These are phyloP conservation scores for Agonopterix alstromeriana DNA, from an alignment of 2,888 invertebrate genomes.

Conservation along the genomic window DNA sequence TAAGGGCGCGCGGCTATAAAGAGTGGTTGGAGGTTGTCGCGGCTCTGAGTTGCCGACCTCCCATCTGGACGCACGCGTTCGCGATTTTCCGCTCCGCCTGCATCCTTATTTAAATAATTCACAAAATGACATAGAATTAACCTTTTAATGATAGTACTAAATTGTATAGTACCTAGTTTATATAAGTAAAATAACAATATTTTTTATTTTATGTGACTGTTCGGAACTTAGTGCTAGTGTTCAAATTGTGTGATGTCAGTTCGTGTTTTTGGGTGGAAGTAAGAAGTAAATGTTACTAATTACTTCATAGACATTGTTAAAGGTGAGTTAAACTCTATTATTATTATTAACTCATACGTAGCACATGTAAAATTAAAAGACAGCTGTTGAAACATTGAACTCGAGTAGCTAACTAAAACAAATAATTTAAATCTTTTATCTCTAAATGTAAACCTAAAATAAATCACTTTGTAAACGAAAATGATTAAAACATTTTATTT, in stretches of 20 bases:
- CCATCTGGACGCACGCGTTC: conserved; percentile 31
- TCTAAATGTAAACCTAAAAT: too few species aligned
- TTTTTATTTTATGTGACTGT: background rate
- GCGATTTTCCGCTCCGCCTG: conserved; percentile 7
- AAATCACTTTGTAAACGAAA: too few species aligned
- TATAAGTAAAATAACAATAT: background rate
- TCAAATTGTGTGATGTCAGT: background rate
- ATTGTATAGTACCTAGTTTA: background rate
- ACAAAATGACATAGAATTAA: background rate
- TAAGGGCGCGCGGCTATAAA: conserved; percentile 59
- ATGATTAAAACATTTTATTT: too few species aligned
- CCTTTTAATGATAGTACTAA: background rate
- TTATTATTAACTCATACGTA: too few species aligned
- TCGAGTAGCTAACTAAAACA: too few species aligned
- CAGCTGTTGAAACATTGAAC: too few species aligned
- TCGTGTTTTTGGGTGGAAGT: too few species aligned
- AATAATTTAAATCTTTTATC: too few species aligned
- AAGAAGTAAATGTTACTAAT: too few species aligned
- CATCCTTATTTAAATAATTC: conserved; percentile 1
- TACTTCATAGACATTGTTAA: too few species aligned
- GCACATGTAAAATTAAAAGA: too few species aligned
- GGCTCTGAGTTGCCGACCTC: conserved; percentile 30
- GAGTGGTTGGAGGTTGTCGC: conserved; percentile 40
- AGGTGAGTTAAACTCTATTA: too few species aligned
- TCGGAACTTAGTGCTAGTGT: background rate